Evolutionary conservation across 2,113 vertebrate species (phyloP), one percentile per base, ranked within the genome.

Genomic region (Blennius ocellaris): DNA sequence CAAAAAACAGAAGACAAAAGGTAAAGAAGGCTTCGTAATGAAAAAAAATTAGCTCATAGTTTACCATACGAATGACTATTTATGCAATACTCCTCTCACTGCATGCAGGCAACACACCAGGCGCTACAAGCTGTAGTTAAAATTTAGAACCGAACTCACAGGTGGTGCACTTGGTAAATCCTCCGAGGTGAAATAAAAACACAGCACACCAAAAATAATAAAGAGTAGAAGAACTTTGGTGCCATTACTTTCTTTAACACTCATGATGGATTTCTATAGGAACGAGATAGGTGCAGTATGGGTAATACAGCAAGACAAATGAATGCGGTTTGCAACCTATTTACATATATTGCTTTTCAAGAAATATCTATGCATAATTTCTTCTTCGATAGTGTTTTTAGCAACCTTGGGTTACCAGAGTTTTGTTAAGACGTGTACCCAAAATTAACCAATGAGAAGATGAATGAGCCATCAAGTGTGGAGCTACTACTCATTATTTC

Each of bases 1-100:
- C 60, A 74, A 37, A 62, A 55, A 41, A 10, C 36, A 17, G 43
- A 62, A 47, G 60, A 72, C 53, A 53, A 51, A 54, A 68, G n/a
- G 51, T 15, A 30, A 30, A 1, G 10, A 15, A 52, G 45, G 43
- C 17, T n/a, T 44, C n/a, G 17, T 6, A 21, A 60, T 5, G 21
- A 48, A 48, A 48, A 48, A 14, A 66, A 59, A 36, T 5, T 43
- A 5, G 6, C 39, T 12, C 47, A 15, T 10, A 68, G 47, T 57
- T 57, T 45, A 61, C 14, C 50, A 51, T 37, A 17, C 17, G 44
- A 65, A 55, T 6, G 6, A 41, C 11, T 69, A 48, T 73, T 60
- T 45, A 58, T 53, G 43, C 55, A 15, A 11, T 9, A 17, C 15
- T 7, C 14, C 15, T 48, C 48, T 17, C 39, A 55, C 7, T 51